These are phyloP conservation scores for Seriola aureovittata DNA, from an alignment of 2,113 vertebrate genomes.

Conservation along the genomic window DNA sequence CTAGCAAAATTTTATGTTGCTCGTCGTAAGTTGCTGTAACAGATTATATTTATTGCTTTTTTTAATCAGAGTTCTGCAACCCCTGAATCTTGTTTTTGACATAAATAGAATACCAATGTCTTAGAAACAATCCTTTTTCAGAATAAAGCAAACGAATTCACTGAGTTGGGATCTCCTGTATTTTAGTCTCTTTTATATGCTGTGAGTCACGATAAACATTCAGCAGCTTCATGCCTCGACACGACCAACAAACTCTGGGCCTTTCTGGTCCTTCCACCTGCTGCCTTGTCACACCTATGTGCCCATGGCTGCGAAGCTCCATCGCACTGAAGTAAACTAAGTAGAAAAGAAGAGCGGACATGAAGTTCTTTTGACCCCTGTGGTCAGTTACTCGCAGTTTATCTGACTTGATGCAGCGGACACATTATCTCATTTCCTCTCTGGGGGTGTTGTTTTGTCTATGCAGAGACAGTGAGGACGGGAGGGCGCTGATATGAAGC, in stretches of 20 bases:
- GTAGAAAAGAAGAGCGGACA: neutral
- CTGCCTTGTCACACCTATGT: conserved; percentile 60
- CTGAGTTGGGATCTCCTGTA: neutral
- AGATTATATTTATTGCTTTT: neutral
- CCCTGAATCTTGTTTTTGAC: neutral
- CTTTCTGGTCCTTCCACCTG: conserved; percentile 74
- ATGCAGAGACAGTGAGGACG: neutral
- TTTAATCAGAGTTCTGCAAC: neutral
- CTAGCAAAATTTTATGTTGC: too few relatives aligned
- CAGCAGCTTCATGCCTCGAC: conserved; percentile 60
- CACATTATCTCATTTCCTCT: conserved; percentile 49
- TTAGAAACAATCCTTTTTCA: conserved; percentile 1
- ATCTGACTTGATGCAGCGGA: conserved; percentile 20
- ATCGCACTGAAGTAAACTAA: conserved; percentile 37
- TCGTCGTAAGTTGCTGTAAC: neutral
- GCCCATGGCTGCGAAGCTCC: conserved; percentile 18
- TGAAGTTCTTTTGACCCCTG: neutral
- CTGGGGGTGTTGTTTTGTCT: conserved; percentile 62
- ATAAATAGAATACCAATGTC: neutral
- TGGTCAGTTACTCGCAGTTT: conserved; percentile 1
- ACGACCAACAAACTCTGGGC: conserved; percentile 40
- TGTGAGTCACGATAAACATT: conserved; percentile 47
- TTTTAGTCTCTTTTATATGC: neutral
- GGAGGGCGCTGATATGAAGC: conserved; percentile 37
- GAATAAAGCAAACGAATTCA: neutral